Evolutionary conservation across 2,113 vertebrate genomes (phyloP).

Genomic region (Sula dactylatra): DNA sequence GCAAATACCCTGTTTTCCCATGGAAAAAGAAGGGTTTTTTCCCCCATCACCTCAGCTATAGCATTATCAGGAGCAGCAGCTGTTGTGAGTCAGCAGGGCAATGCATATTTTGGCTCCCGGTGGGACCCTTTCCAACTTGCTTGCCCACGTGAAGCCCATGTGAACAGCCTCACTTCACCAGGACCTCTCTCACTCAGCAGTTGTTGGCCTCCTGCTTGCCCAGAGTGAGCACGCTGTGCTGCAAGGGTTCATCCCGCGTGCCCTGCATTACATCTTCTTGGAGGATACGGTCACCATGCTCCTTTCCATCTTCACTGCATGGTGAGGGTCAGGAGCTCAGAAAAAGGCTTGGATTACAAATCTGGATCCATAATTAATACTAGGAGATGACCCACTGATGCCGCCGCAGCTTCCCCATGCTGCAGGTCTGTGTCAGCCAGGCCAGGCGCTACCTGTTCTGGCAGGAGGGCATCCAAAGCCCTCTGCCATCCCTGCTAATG

Average conservation of each 20-base stretch:
- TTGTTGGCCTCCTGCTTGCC: background rate
- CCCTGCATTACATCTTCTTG: background rate
- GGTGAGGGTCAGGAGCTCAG: background rate
- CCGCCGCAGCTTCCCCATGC: background rate
- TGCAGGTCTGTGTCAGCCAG: background rate
- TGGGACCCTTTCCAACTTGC: background rate
- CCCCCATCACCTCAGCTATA: background rate
- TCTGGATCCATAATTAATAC: too few species aligned
- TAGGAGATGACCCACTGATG: background rate
- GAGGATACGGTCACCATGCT: background rate
- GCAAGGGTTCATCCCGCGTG: background rate
- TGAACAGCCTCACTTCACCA: background rate
- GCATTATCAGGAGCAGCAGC: background rate
- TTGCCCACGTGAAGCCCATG: accelerated
- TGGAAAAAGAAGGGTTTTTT: background rate
- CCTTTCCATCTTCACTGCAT: background rate
- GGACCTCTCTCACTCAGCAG: background rate
- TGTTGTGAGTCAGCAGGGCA: background rate
- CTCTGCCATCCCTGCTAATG: background rate
- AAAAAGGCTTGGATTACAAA: background rate
- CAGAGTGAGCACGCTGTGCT: background rate
- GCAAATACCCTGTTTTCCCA: background rate
- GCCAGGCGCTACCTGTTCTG: background rate
- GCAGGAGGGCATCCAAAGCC: background rate
- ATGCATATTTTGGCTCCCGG: background rate